phyloP scores from a whole-genome alignment of 2,888 invertebrate species.

The Drosophila macrospina region DNA sequence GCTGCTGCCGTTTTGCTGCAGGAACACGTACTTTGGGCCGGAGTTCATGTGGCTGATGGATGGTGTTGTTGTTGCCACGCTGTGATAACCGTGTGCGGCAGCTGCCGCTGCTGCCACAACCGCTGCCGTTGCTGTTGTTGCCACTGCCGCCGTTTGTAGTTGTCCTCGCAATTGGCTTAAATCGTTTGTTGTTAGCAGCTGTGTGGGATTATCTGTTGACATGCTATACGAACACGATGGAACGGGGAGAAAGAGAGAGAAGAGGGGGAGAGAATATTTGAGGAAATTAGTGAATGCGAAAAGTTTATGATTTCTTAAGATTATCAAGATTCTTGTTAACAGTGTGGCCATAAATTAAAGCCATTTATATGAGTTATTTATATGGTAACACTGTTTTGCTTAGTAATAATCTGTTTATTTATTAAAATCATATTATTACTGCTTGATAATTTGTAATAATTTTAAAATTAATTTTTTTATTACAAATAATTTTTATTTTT shows the following conservation, averaged over 20 bases:
- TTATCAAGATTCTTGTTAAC: not conserved
- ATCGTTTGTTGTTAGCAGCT: conserved; percentile 81
- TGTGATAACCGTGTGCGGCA: conserved; percentile 65
- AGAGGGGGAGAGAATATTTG: not conserved
- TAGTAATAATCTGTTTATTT: too few species aligned
- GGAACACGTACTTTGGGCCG: conserved; percentile 83
- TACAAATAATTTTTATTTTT: too few species aligned
- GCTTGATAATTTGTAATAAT: not conserved
- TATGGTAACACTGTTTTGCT: too few species aligned
- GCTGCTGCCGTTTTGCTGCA: conserved; percentile 82
- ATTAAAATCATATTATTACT: not conserved
- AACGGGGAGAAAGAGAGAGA: not conserved
- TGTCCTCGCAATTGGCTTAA: conserved; percentile 77
- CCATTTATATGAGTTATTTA: not conserved
- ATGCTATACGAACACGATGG: conserved; percentile 74
- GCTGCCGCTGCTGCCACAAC: conserved; percentile 53
- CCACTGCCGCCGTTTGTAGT: conserved; percentile 61
- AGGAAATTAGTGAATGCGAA: not conserved
- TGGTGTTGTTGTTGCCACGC: conserved; percentile 49
- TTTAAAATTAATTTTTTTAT: not conserved
- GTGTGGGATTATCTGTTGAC: conserved; percentile 84
- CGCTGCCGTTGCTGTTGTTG: conserved; percentile 52
- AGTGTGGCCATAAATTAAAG: not conserved
- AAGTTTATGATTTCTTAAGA: not conserved
- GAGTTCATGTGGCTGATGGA: conserved; percentile 54